These are phyloP conservation scores for Odontothrips loti DNA, from an alignment of 2,888 invertebrate genomes.

Conservation along the genomic window DNA sequence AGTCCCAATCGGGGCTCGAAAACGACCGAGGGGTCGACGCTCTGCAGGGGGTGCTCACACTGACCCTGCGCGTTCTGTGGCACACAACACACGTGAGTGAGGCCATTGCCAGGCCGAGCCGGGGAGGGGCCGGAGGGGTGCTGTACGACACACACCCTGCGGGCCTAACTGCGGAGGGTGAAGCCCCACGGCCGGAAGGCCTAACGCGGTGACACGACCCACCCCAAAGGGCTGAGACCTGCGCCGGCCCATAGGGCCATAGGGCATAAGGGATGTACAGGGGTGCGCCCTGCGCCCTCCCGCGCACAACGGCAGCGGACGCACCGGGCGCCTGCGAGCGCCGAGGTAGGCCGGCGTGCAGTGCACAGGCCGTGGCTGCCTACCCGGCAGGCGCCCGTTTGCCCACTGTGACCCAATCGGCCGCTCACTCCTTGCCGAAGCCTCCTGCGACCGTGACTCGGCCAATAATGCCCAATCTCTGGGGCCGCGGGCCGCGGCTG, in stretches of 20 bases:
- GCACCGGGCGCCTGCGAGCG: neutral
- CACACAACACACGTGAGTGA: neutral
- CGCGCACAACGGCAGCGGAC: neutral
- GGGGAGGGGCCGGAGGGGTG: neutral
- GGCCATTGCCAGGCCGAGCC: neutral
- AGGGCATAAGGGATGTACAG: too few relatives aligned
- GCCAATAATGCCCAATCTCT: too few relatives aligned
- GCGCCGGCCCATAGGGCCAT: neutral
- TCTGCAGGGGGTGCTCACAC: neutral
- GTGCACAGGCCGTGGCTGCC: neutral
- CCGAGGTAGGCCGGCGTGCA: neutral
- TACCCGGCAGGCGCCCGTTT: neutral
- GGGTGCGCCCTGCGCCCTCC: neutral
- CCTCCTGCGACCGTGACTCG: too few relatives aligned
- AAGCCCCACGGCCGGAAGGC: too few relatives aligned
- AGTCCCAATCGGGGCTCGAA: neutral
- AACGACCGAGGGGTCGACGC: neutral
- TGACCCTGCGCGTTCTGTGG: neutral
- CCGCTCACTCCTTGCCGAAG: too few relatives aligned
- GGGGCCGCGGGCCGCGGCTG: too few relatives aligned
- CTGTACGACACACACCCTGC: neutral
- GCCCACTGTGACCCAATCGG: too few relatives aligned
- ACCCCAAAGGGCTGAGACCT: neutral
- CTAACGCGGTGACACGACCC: too few relatives aligned
- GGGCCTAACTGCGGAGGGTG: too few relatives aligned